A percentile compares a stretch with the other conserved stretches of the same genome.
Evolutionary conservation across 1,140 invertebrate species (phyloP).

Genomic region (Zeugodacus cucurbitae): DNA sequence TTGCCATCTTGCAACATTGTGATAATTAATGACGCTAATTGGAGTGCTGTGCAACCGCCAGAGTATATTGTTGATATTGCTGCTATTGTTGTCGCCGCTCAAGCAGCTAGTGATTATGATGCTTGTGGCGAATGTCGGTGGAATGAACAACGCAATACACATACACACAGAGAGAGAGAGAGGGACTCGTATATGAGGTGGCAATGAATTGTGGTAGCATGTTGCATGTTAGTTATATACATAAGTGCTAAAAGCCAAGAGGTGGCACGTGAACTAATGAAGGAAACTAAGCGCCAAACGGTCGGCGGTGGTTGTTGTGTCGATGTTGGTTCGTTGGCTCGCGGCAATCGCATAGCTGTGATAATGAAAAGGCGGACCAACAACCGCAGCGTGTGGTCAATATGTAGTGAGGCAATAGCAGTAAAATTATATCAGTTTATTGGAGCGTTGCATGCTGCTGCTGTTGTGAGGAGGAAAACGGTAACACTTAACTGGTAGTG

Average conservation of each 20-base stretch:
- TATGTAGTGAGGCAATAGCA: not conserved
- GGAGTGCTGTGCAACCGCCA: not conserved
- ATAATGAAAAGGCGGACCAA: not conserved
- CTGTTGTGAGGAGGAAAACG: not conserved
- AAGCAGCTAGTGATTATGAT: constrained; percentile 9
- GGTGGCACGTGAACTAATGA: not conserved
- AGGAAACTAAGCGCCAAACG: not conserved
- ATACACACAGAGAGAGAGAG: no score
- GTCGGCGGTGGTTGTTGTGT: not conserved
- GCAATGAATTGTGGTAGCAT: not conserved
- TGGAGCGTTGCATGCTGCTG: not conserved
- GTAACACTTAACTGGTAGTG: not conserved
- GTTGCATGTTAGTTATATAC: not conserved
- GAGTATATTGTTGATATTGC: not conserved
- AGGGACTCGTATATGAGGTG: not conserved
- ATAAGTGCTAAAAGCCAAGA: not conserved
- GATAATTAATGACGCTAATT: constrained; percentile 37
- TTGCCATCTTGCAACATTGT: not conserved
- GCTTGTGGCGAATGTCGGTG: not conserved
- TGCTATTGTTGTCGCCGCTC: not conserved
- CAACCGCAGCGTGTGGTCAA: not conserved
- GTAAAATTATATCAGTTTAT: constrained; percentile 15
- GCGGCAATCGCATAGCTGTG: constrained; percentile 15
- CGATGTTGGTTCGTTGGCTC: not conserved
- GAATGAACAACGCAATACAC: not conserved